Conservation (phyloP, 2,888 invertebrate species). For the Pristionchus mayeri region DNA sequence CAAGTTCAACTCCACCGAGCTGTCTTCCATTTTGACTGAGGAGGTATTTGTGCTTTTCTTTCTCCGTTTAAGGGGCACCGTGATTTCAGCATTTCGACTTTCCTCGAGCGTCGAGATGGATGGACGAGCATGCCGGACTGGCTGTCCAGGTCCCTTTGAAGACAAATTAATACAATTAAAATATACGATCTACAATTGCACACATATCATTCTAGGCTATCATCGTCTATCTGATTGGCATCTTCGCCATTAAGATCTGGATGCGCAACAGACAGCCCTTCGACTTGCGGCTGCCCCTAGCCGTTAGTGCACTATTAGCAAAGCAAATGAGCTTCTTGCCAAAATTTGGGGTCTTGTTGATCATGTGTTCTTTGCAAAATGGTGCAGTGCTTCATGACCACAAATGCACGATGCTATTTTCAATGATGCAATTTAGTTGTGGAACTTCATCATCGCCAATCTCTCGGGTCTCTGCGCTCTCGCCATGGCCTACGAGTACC, state of each 20-base stretch:
- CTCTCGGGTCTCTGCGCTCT: conserved; percentile 75
- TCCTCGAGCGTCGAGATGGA: background rate
- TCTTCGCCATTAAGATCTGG: conserved; percentile 77
- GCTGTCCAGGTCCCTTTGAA: background rate
- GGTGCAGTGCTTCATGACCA: too few species aligned
- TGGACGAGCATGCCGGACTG: background rate
- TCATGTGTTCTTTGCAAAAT: too few species aligned
- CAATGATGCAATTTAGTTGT: conserved; percentile 74
- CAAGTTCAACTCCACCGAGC: background rate
- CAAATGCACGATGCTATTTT: too few species aligned
- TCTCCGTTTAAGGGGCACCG: too few species aligned
- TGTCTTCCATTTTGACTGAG: background rate
- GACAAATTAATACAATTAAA: background rate
- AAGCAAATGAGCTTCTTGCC: too few species aligned
- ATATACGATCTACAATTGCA: background rate
- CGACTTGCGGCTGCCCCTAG: conserved; percentile 56
- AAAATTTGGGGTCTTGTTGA: too few species aligned
- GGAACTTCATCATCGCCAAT: conserved; percentile 77
- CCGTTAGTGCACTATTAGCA: background rate
- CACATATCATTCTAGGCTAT: background rate
- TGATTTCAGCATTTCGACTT: background rate
- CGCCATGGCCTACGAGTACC: conserved; percentile 60
- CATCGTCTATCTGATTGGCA: conserved; percentile 60
- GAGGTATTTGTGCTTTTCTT: background rate
- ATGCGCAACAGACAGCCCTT: conserved; percentile 77